phyloP scores from a whole-genome alignment of 30 jellyfish, hydroid and myxozoan species.

The Chrysaora quinquecirrha region DNA sequence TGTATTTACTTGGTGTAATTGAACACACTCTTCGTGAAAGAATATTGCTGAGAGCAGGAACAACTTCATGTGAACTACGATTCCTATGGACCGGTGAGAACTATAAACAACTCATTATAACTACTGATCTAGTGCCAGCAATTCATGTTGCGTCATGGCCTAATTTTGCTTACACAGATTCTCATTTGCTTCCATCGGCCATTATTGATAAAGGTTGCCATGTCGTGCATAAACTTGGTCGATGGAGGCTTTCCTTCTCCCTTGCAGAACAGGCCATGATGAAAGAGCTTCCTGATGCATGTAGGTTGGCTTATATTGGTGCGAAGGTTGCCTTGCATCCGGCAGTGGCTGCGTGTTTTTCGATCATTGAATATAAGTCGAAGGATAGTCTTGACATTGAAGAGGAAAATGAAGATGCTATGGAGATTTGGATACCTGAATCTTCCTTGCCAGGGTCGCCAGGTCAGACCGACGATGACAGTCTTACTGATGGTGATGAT shows the following conservation, averaged over 20 bases:
- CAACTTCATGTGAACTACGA: slow-evolving; percentile 21
- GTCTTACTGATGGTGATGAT: too few species aligned
- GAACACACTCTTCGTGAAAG: background rate
- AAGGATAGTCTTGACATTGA: too few species aligned
- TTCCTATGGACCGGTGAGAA: slow-evolving; percentile 44
- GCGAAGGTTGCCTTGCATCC: slow-evolving; percentile 48
- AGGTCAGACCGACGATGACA: too few species aligned
- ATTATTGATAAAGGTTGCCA: slow-evolving; percentile 16
- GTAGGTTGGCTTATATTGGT: slow-evolving; percentile 17
- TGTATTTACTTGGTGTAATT: background rate
- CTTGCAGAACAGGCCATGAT: slow-evolving; percentile 28
- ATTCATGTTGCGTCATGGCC: slow-evolving; percentile 4
- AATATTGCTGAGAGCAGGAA: slow-evolving; percentile 9
- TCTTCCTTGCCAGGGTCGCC: too few species aligned
- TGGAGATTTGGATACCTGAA: too few species aligned
- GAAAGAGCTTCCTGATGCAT: background rate
- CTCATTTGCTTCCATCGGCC: background rate
- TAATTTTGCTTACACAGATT: background rate
- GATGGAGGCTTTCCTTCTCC: slow-evolving; percentile 45
- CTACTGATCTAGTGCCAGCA: slow-evolving; percentile 46
- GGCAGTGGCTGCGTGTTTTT: slow-evolving; percentile 24
- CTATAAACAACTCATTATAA: slow-evolving; percentile 16
- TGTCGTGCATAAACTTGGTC: slow-evolving; percentile 14
- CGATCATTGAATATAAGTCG: too few species aligned
- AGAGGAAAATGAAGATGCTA: too few species aligned